phyloP scores from a whole-genome alignment of 2,888 invertebrate genomes.

The Acanthopleura granulata region DNA sequence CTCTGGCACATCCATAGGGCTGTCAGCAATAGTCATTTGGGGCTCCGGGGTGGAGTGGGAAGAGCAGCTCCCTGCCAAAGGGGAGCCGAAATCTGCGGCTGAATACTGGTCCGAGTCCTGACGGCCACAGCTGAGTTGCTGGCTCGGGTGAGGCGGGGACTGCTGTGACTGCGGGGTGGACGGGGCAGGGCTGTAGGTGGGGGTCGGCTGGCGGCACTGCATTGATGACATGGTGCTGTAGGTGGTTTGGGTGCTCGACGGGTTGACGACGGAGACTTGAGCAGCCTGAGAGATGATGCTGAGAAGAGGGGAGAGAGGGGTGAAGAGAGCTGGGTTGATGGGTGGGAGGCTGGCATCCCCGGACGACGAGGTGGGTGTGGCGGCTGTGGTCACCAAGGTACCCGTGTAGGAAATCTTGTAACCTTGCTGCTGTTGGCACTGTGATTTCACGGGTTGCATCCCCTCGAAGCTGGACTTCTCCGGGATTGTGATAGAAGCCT shows the following conservation, averaged over 20 bases:
- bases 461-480: slow-evolving; percentile 43
- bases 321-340: slow-evolving; percentile 53
- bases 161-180: slow-evolving; percentile 43
- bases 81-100: slow-evolving; percentile 51
- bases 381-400: slow-evolving; percentile 79
- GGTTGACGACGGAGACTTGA: slow-evolving; percentile 22
- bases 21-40: slow-evolving; percentile 39
- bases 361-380: slow-evolving; percentile 60
- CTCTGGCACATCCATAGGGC: slow-evolving; percentile 37
- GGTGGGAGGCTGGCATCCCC: slow-evolving; percentile 33
- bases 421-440: slow-evolving; percentile 28
- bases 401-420: slow-evolving; percentile 75
- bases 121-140: slow-evolving; percentile 30
- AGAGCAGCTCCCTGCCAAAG: slow-evolving; percentile 38
- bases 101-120: slow-evolving; percentile 36
- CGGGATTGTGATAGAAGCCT: slow-evolving; percentile 63
- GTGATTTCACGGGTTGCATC: slow-evolving; percentile 25
- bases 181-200: slow-evolving; percentile 44
- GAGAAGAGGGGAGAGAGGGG: slow-evolving; percentile 62
- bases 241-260: slow-evolving; percentile 10
- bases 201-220: slow-evolving; percentile 30
- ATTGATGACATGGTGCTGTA: slow-evolving; percentile 33
- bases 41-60: slow-evolving; percentile 54
- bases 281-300: slow-evolving; percentile 58
- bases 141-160: slow-evolving; percentile 25